phyloP scores from a whole-genome alignment of 2,113 vertebrate genomes.

The Glaucidium brasilianum region DNA sequence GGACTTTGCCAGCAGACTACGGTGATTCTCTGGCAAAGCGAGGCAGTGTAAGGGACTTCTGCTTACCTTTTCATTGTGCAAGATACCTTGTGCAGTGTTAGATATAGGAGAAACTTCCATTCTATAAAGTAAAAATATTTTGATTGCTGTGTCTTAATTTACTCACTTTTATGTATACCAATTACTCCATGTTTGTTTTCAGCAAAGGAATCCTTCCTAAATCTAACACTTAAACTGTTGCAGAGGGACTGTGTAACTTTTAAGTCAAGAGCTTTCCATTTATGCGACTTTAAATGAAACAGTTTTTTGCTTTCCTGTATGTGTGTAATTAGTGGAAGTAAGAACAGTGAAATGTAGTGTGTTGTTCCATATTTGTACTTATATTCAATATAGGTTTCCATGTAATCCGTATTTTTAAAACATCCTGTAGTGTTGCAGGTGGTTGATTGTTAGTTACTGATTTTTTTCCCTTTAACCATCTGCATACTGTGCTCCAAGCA shows the following conservation, averaged over 20 bases:
- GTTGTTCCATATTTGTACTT: not conserved
- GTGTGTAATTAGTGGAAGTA: slow-evolving; percentile 25
- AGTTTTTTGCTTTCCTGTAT: not conserved
- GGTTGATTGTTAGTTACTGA: not conserved
- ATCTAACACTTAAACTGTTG: slow-evolving; percentile 81
- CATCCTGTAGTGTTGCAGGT: accelerated
- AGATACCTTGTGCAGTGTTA: slow-evolving; percentile 82
- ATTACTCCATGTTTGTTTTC: slow-evolving; percentile 68
- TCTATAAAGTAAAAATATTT: slow-evolving; percentile 52
- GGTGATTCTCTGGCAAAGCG: slow-evolving; percentile 99
- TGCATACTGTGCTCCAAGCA: not conserved
- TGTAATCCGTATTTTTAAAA: not conserved
- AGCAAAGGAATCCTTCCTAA: slow-evolving; percentile 82
- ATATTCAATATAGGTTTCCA: not conserved
- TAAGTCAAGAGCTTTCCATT: slow-evolving; percentile 12
- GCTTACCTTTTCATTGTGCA: slow-evolving; percentile 82
- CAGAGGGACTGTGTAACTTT: slow-evolving; percentile 43
- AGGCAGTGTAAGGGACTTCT: slow-evolving; percentile 95
- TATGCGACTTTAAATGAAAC: slow-evolving; percentile 17
- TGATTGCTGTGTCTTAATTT: slow-evolving; percentile 60
- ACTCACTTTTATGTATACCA: slow-evolving; percentile 60
- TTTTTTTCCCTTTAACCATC: not conserved
- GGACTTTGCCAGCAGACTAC: slow-evolving; percentile 98
- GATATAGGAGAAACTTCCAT: slow-evolving; percentile 79
- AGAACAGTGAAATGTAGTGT: not conserved